Conservation (phyloP, 2,888 invertebrate species). For the Julus scandinavius region DNA sequence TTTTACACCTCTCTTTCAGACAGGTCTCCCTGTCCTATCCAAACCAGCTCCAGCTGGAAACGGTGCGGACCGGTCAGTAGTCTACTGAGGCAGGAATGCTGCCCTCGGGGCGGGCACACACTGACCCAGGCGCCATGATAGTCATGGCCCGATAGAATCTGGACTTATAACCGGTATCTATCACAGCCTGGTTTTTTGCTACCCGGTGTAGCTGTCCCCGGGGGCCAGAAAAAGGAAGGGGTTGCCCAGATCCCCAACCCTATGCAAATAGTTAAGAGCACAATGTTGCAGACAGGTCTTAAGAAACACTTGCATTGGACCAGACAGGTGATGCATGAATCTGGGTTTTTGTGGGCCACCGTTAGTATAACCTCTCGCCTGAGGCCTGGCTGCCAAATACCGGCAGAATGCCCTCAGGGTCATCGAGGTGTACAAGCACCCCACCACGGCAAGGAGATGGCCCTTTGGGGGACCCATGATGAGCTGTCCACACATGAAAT, state of each 20-base stretch:
- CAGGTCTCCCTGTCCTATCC: neutral
- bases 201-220: neutral
- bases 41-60: neutral
- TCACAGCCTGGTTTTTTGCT: neutral
- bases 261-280: neutral
- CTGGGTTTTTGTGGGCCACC: neutral
- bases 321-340: neutral
- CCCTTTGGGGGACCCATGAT: too few species aligned
- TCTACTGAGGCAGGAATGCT: neutral
- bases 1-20: neutral
- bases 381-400: neutral
- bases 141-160: neutral
- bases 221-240: neutral
- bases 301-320: neutral
- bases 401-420: neutral
- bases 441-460: neutral
- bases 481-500: too few species aligned
- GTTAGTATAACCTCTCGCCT: neutral
- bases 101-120: neutral
- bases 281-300: neutral
- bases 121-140: neutral
- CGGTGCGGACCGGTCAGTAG: neutral
- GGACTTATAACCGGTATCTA: neutral
- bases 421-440: neutral
- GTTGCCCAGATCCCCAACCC: neutral